phyloP scores from a whole-genome alignment of 2,113 vertebrate species.

The Nannospalax galili region DNA sequence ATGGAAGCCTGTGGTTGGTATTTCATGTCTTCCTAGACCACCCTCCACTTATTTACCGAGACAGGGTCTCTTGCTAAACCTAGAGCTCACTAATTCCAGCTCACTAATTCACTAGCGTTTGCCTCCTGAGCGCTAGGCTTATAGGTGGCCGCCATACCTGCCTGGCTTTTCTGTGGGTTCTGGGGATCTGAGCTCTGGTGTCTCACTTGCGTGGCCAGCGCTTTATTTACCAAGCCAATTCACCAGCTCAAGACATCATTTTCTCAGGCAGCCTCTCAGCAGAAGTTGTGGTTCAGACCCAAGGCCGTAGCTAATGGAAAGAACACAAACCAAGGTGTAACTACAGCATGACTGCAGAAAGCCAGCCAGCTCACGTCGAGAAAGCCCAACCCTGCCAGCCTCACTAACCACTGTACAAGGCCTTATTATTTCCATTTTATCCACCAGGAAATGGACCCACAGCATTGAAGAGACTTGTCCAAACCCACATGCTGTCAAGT shows the following conservation, averaged over 20 bases:
- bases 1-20: background rate
- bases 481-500: background rate
- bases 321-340: fast-evolving
- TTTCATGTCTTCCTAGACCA: background rate
- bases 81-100: background rate
- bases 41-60: background rate
- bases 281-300: background rate
- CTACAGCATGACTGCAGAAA: fast-evolving
- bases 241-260: fast-evolving
- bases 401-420: fast-evolving
- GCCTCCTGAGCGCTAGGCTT: background rate
- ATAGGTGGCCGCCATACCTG: background rate
- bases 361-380: fast-evolving
- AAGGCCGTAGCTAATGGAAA: fast-evolving
- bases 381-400: background rate
- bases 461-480: background rate
- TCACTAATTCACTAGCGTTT: too few relatives aligned
- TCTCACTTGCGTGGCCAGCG: background rate
- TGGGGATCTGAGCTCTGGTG: background rate
- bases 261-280: background rate
- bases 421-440: fast-evolving
- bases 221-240: background rate
- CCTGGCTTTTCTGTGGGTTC: background rate
- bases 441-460: background rate
- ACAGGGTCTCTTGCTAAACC: background rate